phyloP scores from a whole-genome alignment of 2,888 invertebrate genomes.

The Tuta absoluta region DNA sequence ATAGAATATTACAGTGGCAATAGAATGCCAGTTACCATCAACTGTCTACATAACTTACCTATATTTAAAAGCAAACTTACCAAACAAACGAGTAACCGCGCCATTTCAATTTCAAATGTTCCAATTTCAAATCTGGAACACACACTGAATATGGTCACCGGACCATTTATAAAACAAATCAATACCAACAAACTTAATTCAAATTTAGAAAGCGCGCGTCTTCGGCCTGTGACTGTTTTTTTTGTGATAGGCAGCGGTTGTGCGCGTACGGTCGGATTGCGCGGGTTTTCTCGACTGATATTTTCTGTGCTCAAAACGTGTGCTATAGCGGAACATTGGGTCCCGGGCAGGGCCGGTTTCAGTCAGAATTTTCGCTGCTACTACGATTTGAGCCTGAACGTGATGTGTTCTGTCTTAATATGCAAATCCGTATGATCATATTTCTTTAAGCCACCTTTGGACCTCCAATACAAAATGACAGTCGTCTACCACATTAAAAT shows the following conservation, averaged over 20 bases:
- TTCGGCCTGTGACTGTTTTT: constrained; percentile 8
- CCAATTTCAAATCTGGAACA: constrained; percentile 10
- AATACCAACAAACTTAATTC: not conserved
- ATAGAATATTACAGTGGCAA: no score
- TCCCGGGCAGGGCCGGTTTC: not conserved
- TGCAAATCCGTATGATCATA: no score
- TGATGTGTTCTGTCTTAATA: no score
- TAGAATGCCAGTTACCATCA: no score
- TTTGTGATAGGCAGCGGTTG: not conserved
- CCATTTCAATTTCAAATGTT: constrained; percentile 17
- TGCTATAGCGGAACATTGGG: constrained; percentile 19
- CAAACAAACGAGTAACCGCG: constrained; percentile 17
- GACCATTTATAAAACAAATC: constrained; percentile 8
- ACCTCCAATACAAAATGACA: no score
- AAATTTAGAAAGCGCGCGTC: constrained; percentile 19
- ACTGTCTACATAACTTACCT: no score
- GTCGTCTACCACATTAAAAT: no score
- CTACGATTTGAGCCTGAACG: no score
- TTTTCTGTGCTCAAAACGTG: constrained; percentile 14
- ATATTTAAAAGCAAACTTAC: constrained; percentile 6
- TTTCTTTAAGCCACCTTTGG: no score
- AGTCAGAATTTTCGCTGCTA: not conserved
- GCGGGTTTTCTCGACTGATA: constrained; percentile 13
- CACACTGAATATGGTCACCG: constrained; percentile 7
- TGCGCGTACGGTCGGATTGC: constrained; percentile 13